Evolutionary conservation across 2,113 vertebrate species (phyloP), one percentile per base, ranked within the genome.

Genomic region (Ciconia boyciana): DNA sequence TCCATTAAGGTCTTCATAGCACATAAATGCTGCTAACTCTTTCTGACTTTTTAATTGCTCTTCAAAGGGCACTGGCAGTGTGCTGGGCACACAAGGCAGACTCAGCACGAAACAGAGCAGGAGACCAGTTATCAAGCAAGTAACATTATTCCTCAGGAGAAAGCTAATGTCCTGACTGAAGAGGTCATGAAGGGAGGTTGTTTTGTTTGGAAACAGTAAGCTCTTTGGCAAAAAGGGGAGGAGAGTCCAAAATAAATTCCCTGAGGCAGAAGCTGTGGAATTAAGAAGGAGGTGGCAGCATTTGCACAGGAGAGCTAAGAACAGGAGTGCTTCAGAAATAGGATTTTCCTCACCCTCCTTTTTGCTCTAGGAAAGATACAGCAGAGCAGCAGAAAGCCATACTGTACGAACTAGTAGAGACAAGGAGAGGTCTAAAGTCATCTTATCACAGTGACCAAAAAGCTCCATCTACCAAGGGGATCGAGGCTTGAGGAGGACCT

Each of bases 241-340:
- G 32, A 88, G n/a, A 94, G 70, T 91, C 95, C 93, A 97, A 97
- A 94, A 85, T 91, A 97, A 97, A 97, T 94, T 94, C 93, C 89
- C 84, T 66, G 70, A 95, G 91, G 89, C 43, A 96, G 95, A 91
- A 94, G 29, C 21, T 93, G 84, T 89, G 91, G 86, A 92, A 94
- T 95, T 95, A 89, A 91, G 78, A 69, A 78, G 60, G 85, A 94
- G 81, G 74, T 94, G 74, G 78, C 55, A 85, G 74, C 36, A 28
- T 87, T 95, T 94, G 36, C 86, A 87, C 69, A 83, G 43, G 68
- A 95, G 26, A 72, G 16, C 66, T 85, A 48, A 76, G 81, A 94
- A 72, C 18, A 58, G 28, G 32, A 39, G 14, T 54, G 13, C 20
- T 93, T 90, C 78, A 95, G 80, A 86, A 90, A 87, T 0, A 43